phyloP scores from a whole-genome alignment of 1,140 invertebrate genomes.

The Frieseomelitta varia region DNA sequence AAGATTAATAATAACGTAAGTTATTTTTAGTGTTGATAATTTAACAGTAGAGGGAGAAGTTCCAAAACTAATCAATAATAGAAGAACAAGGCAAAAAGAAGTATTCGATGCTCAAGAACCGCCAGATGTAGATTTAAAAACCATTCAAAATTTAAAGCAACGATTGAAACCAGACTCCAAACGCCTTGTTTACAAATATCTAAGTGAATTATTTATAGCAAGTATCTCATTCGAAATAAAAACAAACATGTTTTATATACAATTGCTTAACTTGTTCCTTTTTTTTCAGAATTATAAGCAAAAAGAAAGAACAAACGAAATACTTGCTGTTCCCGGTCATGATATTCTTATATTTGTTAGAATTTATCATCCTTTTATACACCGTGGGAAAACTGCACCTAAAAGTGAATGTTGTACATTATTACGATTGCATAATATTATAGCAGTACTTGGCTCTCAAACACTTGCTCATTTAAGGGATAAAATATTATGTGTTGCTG shows the following conservation, averaged over 20 bases:
- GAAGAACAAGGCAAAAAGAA: slow-evolving; percentile 37
- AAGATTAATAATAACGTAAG: no score
- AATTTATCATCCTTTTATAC: slow-evolving; percentile 75
- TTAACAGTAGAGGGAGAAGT: slow-evolving; percentile 66
- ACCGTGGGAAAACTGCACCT: not conserved
- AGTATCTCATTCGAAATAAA: not conserved
- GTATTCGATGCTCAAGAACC: slow-evolving; percentile 47
- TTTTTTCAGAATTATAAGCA: slow-evolving; percentile 49
- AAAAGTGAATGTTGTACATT: slow-evolving; percentile 21
- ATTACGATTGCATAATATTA: slow-evolving; percentile 82
- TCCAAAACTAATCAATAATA: slow-evolving; percentile 16
- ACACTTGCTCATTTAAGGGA: slow-evolving; percentile 86
- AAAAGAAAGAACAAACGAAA: not conserved
- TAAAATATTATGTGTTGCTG: slow-evolving; percentile 86
- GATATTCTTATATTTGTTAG: slow-evolving; percentile 79
- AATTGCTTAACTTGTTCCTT: not conserved
- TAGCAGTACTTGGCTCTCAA: slow-evolving; percentile 85
- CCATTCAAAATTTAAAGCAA: slow-evolving; percentile 42
- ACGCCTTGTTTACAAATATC: slow-evolving; percentile 31
- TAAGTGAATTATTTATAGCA: slow-evolving; percentile 55
- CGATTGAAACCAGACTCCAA: slow-evolving; percentile 15
- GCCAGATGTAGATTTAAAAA: slow-evolving; percentile 55
- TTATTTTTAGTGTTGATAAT: slow-evolving; percentile 56
- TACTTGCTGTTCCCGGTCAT: slow-evolving; percentile 44
- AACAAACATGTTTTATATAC: not conserved